These are phyloP conservation scores for Ericerus pela DNA, from an alignment of 1,140 invertebrate species.

Conservation along the genomic window DNA sequence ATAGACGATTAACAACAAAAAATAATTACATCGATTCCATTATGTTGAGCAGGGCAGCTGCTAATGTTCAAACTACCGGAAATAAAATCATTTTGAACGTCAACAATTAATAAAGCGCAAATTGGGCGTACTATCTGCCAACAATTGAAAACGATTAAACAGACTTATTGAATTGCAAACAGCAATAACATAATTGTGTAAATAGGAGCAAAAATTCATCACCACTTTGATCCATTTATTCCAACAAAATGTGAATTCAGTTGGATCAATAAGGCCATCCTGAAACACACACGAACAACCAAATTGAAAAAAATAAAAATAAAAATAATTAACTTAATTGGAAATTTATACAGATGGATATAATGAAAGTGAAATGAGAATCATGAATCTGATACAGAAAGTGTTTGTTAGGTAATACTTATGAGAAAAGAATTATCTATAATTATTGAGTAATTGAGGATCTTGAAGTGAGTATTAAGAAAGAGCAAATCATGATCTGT, in stretches of 20 bases:
- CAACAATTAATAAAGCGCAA: constrained; percentile 82
- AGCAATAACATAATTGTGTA: neutral
- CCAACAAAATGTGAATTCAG: constrained; percentile 62
- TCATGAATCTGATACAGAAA: no score
- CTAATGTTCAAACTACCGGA: constrained; percentile 82
- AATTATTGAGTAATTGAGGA: no score
- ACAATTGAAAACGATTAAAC: constrained; percentile 8
- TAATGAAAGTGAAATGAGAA: no score
- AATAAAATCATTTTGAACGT: constrained; percentile 98
- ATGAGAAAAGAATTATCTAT: no score
- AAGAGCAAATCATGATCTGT: no score
- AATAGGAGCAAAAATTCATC: constrained; percentile 20
- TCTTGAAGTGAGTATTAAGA: no score
- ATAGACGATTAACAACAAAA: no score
- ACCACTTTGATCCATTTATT: constrained; percentile 72
- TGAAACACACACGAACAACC: constrained; percentile 24
- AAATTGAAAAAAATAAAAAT: neutral
- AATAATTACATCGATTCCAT: constrained; percentile 62
- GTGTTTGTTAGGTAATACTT: no score
- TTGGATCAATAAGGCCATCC: constrained; percentile 63
- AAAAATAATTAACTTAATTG: neutral
- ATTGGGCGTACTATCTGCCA: constrained; percentile 67
- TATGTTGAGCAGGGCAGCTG: constrained; percentile 81
- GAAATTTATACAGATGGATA: neutral
- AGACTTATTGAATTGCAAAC: neutral